Conservation (phyloP, 2,113 vertebrate species). For the Entomyzon cyanotis region DNA sequence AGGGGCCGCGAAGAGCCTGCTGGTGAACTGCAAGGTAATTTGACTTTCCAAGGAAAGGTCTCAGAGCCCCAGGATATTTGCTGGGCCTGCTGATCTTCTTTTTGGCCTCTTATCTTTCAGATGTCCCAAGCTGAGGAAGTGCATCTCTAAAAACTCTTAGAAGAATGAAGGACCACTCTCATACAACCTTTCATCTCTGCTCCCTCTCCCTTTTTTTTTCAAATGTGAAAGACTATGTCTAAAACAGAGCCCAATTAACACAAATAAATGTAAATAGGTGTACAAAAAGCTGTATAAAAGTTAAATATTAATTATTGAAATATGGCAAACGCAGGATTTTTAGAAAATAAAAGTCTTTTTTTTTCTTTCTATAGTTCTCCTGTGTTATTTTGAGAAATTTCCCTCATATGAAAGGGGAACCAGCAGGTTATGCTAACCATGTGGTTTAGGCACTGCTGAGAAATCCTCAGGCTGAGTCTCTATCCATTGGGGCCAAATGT, state of each 20-base stretch:
- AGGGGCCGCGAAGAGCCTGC: background rate
- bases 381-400: constrained; percentile 13
- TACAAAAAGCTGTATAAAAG: constrained; percentile 55
- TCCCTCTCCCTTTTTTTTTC: background rate
- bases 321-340: constrained; percentile 24
- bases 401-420: fast-evolving
- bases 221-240: constrained; percentile 26
- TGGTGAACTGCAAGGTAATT: constrained; percentile 30
- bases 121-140: background rate
- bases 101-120: constrained; percentile 24
- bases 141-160: background rate
- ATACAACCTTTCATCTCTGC: background rate
- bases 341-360: constrained; percentile 37
- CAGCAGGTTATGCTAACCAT: background rate
- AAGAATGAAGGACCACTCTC: constrained; percentile 34
- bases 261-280: constrained; percentile 65
- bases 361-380: constrained; percentile 43
- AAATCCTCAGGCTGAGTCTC: background rate
- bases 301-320: constrained; percentile 22
- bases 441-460: background rate
- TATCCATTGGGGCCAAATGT: background rate
- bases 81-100: background rate
- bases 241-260: background rate
- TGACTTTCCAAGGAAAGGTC: background rate
- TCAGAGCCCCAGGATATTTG: background rate